Conservation (phyloP, 2,888 invertebrate genomes). For the Liopterus haemorrhoidalis region DNA sequence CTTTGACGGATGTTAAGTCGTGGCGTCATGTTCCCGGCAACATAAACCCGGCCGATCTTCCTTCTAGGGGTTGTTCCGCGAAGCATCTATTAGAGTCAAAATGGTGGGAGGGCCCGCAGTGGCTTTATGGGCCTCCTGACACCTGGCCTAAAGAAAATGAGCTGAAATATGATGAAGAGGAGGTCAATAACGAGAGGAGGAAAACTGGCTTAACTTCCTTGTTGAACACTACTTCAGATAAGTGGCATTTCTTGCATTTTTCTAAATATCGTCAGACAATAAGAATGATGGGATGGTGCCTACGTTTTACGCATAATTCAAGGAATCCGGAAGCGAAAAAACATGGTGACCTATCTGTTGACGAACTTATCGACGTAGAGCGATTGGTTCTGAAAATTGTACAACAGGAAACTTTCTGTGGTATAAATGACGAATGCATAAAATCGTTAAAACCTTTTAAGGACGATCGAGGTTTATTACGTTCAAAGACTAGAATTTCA, state of each 20-base stretch:
- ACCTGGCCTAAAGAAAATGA: conserved; percentile 26
- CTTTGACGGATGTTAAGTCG: conserved; percentile 13
- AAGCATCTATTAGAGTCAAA: conserved; percentile 30
- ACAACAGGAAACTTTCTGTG: conserved; percentile 12
- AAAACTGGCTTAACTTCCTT: conserved; percentile 9
- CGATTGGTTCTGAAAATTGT: too few species aligned
- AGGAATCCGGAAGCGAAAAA: conserved; percentile 1
- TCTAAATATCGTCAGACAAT: conserved; percentile 29
- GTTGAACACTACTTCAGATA: conserved; percentile 5
- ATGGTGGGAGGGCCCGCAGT: conserved; percentile 39
- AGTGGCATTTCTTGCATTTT: conserved; percentile 19
- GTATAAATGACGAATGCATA: conserved; percentile 14
- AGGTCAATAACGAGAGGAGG: conserved; percentile 17
- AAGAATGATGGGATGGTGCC: conserved; percentile 28
- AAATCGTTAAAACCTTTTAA: conserved; percentile 17
- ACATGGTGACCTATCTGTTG: too few species aligned
- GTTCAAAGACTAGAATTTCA: conserved; percentile 25
- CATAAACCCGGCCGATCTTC: conserved; percentile 37
- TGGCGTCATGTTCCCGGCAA: conserved; percentile 37
- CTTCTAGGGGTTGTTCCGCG: conserved; percentile 35
- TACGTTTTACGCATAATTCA: conserved; percentile 2
- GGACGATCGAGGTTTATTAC: conserved; percentile 25
- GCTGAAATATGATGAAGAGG: conserved; percentile 13
- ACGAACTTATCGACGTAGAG: too few species aligned
- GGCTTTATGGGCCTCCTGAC: conserved; percentile 29